Evolutionary conservation across 2,113 vertebrate species (phyloP).

Genomic region (Lichenostomus cassidix): DNA sequence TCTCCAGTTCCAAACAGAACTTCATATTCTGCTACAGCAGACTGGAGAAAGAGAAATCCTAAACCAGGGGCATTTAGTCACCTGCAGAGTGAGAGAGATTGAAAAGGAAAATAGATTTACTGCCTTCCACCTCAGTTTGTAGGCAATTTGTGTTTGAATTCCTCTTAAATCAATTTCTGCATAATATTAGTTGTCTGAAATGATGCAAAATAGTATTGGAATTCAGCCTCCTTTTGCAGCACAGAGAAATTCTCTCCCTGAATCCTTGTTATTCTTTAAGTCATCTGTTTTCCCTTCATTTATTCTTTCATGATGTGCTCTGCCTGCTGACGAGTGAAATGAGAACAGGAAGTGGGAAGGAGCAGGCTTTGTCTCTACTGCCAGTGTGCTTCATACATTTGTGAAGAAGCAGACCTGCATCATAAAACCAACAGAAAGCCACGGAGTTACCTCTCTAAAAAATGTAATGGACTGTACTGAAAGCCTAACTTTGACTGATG

Average conservation of each 20-base stretch:
- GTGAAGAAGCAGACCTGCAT: constrained; percentile 50
- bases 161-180: constrained; percentile 21
- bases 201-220: not conserved
- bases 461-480: constrained; percentile 72
- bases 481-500: constrained; percentile 81
- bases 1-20: constrained; percentile 10
- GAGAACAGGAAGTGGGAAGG: not conserved
- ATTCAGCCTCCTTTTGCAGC: not conserved
- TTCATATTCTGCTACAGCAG: not conserved
- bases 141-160: constrained; percentile 39
- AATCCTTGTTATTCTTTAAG: not conserved
- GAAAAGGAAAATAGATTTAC: constrained; percentile 32
- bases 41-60: not conserved
- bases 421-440: constrained; percentile 64
- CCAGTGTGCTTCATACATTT: constrained; percentile 37
- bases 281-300: constrained; percentile 13
- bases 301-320: not conserved
- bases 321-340: not conserved
- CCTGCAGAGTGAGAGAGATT: not conserved
- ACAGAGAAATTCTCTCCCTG: not conserved
- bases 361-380: constrained; percentile 1
- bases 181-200: not conserved
- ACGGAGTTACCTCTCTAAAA: constrained; percentile 73
- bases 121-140: constrained; percentile 6
- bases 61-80: constrained; percentile 17